These are phyloP conservation scores for Semnornis frantzii DNA, from an alignment of 2,113 vertebrate genomes.

Conservation along the genomic window DNA sequence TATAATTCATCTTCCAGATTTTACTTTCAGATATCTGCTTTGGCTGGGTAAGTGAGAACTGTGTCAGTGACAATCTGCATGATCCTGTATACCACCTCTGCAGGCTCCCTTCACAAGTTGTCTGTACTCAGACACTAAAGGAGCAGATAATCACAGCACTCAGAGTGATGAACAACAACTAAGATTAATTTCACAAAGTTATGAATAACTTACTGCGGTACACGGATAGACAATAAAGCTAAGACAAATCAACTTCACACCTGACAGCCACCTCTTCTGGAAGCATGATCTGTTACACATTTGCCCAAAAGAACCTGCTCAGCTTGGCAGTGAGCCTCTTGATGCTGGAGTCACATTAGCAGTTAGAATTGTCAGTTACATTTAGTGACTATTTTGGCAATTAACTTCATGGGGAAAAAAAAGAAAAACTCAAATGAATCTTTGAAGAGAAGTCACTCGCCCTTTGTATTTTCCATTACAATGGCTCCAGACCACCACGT, in stretches of 20 bases:
- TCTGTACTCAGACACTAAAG: accelerated
- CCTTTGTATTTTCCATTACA: neutral
- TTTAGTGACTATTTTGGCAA: neutral
- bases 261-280: neutral
- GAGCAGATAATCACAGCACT: neutral
- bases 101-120: neutral
- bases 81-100: neutral
- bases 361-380: neutral
- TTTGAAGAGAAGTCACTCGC: neutral
- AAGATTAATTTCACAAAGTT: neutral
- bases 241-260: neutral
- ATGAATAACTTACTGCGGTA: neutral
- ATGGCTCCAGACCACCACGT: neutral
- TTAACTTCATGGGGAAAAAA: neutral
- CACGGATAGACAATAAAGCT: neutral
- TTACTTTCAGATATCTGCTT: neutral
- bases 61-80: neutral
- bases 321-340: neutral
- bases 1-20: neutral
- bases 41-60: neutral
- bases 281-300: neutral
- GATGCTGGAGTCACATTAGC: neutral
- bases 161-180: neutral
- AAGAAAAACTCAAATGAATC: neutral
- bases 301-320: neutral